Percentiles rank a stretch among this genome's conserved stretches.
phyloP scores from a whole-genome alignment of 1,140 invertebrate species.

The Atta texana region DNA sequence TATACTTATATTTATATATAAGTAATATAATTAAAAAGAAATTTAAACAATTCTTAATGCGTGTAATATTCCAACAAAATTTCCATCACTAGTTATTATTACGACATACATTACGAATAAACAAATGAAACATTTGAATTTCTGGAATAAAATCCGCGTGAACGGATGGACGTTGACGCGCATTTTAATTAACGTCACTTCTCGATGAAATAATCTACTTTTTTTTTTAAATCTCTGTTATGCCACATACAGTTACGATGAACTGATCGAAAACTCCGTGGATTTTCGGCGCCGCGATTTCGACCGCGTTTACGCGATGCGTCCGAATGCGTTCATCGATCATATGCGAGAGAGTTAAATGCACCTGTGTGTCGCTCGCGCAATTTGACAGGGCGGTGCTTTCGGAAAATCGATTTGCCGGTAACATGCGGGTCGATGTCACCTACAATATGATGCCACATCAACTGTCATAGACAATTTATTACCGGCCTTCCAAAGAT shows the following conservation, averaged over 20 bases:
- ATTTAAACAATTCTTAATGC: neutral
- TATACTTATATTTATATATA: neutral
- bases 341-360: slow-evolving; percentile 54
- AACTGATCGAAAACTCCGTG: slow-evolving; percentile 17
- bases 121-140: neutral
- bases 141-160: slow-evolving; percentile 15
- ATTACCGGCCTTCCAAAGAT: slow-evolving; percentile 10
- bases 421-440: slow-evolving; percentile 63
- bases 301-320: slow-evolving; percentile 17
- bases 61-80: neutral
- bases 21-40: neutral
- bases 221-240: slow-evolving; percentile 1
- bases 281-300: slow-evolving; percentile 27
- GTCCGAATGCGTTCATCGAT: slow-evolving; percentile 48
- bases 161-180: slow-evolving; percentile 42
- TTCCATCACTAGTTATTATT: neutral
- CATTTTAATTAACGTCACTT: slow-evolving; percentile 57
- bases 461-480: slow-evolving; percentile 47
- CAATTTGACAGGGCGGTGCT: slow-evolving; percentile 67
- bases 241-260: slow-evolving; percentile 12
- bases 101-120: slow-evolving; percentile 6
- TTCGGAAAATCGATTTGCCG: slow-evolving; percentile 67
- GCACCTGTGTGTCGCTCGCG: slow-evolving; percentile 31
- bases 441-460: slow-evolving; percentile 44
- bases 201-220: slow-evolving; percentile 39